These are phyloP conservation scores for Bagarius yarrelli DNA, from an alignment of 2,113 vertebrate species.

Conservation along the genomic window DNA sequence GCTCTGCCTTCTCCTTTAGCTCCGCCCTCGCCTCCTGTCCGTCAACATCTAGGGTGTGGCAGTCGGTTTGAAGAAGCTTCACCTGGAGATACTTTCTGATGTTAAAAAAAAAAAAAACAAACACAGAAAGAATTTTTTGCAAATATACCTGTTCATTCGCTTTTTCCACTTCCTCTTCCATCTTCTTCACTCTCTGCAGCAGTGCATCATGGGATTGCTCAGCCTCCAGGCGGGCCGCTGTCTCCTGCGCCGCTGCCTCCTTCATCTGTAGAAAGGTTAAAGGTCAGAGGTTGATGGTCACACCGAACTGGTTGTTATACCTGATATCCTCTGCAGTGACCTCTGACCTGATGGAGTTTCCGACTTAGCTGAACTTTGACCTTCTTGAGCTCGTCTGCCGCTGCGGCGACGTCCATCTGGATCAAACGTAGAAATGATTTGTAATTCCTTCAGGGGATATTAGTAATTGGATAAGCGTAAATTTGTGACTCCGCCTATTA, in stretches of 20 bases:
- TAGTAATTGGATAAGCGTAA: too few species aligned
- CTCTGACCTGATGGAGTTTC: conserved; percentile 70
- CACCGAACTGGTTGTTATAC: background rate
- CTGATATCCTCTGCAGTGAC: background rate
- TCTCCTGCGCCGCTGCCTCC: conserved; percentile 67
- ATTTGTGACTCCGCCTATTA: too few species aligned
- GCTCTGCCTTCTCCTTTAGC: conserved; percentile 60
- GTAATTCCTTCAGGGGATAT: too few species aligned
- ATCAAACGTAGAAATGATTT: background rate
- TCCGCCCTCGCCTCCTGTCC: conserved; percentile 57
- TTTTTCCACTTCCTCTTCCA: conserved; percentile 65
- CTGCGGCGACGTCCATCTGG: conserved; percentile 66
- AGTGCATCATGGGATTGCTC: conserved; percentile 66
- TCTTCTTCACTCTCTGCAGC: conserved; percentile 67
- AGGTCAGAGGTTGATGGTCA: background rate
- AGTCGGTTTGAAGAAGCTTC: conserved; percentile 65
- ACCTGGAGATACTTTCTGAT: conserved; percentile 59
- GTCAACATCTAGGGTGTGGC: conserved; percentile 57
- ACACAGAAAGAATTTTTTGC: background rate
- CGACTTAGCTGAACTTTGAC: conserved; percentile 68
- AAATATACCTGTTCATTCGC: conserved; percentile 67
- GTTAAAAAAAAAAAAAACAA: background rate
- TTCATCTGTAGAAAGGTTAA: conserved; percentile 61
- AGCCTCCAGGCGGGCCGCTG: conserved; percentile 55
- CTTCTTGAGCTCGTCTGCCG: conserved; percentile 70